These are phyloP conservation scores for Brenthis hecate DNA, from an alignment of 2,888 invertebrate genomes.

Conservation along the genomic window DNA sequence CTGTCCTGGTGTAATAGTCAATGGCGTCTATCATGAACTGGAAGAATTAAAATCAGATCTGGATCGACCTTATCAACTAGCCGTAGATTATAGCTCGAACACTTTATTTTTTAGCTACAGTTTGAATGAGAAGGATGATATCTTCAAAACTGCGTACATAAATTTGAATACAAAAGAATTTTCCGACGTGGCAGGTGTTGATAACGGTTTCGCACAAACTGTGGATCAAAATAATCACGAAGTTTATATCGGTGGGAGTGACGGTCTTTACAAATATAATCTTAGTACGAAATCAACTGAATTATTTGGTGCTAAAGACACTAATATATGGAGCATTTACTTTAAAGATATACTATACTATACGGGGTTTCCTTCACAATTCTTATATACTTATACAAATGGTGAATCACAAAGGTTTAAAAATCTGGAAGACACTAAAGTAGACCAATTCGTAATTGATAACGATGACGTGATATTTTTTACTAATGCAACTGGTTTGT, in stretches of 20 bases:
- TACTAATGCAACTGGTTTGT: slow-evolving; percentile 63
- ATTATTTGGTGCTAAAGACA: slow-evolving; percentile 49
- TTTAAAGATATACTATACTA: slow-evolving; percentile 62
- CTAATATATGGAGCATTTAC: slow-evolving; percentile 62
- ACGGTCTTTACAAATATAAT: slow-evolving; percentile 67
- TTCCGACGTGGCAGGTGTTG: slow-evolving; percentile 51
- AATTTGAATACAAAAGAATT: slow-evolving; percentile 61
- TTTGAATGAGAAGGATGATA: slow-evolving; percentile 48
- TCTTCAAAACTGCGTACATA: slow-evolving; percentile 56
- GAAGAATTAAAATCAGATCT: slow-evolving; percentile 55
- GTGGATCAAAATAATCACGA: slow-evolving; percentile 57
- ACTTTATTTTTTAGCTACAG: slow-evolving; percentile 66
- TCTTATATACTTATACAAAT: slow-evolving; percentile 54
- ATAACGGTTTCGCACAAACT: slow-evolving; percentile 64
- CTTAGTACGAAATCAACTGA: slow-evolving; percentile 53
- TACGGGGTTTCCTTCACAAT: slow-evolving; percentile 60
- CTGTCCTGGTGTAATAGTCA: slow-evolving; percentile 54
- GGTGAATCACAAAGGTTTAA: slow-evolving; percentile 51
- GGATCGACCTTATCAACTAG: slow-evolving; percentile 60
- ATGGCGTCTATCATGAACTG: slow-evolving; percentile 51
- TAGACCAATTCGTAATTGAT: slow-evolving; percentile 64
- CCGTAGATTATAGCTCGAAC: slow-evolving; percentile 59
- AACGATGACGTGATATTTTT: slow-evolving; percentile 57
- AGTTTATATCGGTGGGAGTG: slow-evolving; percentile 62
- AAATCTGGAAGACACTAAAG: slow-evolving; percentile 68